These are phyloP conservation scores for Zenarchopterus dispar DNA, from an alignment of 2,797 vertebrate genomes.

Conservation along the genomic window DNA sequence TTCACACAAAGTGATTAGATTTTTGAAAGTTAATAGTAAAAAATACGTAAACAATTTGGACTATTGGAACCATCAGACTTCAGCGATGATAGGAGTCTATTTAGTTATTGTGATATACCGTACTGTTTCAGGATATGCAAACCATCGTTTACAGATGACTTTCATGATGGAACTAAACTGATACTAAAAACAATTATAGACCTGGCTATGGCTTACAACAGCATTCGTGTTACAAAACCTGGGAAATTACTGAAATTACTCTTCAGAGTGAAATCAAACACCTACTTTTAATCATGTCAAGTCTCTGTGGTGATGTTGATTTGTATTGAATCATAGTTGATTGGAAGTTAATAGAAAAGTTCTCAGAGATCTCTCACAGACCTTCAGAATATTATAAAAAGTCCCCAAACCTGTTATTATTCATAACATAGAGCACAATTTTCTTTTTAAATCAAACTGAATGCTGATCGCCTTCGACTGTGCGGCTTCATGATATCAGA, in stretches of 20 bases:
- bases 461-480: constrained; percentile 1
- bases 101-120: too few species aligned
- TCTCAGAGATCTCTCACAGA: background rate
- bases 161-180: too few species aligned
- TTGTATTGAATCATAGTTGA: constrained; percentile 23
- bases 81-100: too few species aligned
- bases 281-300: constrained; percentile 16
- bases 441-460: constrained; percentile 18
- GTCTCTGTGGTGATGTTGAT: constrained; percentile 25
- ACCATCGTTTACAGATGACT: too few species aligned
- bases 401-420: background rate
- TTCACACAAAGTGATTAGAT: too few species aligned
- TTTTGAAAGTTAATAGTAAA: too few species aligned
- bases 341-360: constrained; percentile 1
- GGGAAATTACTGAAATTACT: background rate
- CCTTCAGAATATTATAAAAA: constrained; percentile 1
- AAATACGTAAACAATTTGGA: too few species aligned
- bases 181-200: background rate
- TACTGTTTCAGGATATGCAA: too few species aligned
- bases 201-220: constrained; percentile 2
- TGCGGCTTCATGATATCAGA: background rate
- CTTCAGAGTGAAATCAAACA: constrained; percentile 8
- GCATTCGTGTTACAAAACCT: constrained; percentile 12
- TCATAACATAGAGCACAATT: background rate
- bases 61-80: too few species aligned